Evolutionary conservation across 2,797 vertebrate genomes (phyloP).

Genomic region (Smutsia gigantea): DNA sequence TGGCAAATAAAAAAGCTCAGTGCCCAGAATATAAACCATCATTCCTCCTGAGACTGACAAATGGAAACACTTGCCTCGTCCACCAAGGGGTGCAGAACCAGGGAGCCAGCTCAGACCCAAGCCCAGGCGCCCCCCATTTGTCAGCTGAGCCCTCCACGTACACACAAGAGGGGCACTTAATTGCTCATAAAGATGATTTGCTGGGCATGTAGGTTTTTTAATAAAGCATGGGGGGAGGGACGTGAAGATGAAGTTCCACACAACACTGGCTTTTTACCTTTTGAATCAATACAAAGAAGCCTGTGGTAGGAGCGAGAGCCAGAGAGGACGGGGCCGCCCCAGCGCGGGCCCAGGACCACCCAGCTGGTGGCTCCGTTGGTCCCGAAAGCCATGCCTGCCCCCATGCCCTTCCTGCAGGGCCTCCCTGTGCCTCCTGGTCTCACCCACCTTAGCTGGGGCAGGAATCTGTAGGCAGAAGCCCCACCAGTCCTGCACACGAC

Average conservation of each 20-base stretch:
- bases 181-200: constrained; percentile 78
- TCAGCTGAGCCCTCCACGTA: neutral
- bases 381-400: neutral
- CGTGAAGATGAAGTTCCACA: neutral
- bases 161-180: neutral
- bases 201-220: constrained; percentile 59
- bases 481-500: rapidly evolving
- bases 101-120: neutral
- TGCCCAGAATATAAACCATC: constrained; percentile 13
- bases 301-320: rapidly evolving
- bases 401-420: rapidly evolving
- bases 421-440: too few relatives aligned
- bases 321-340: rapidly evolving
- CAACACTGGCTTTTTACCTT: neutral
- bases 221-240: constrained; percentile 52
- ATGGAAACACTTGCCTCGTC: neutral
- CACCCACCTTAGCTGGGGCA: neutral
- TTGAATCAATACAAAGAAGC: neutral
- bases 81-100: neutral
- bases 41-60: neutral
- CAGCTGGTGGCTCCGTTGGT: neutral
- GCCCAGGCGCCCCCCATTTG: neutral
- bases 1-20: constrained; percentile 61
- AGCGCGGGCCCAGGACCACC: rapidly evolving
- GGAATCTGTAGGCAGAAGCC: neutral